phyloP scores from a whole-genome alignment of 1,140 invertebrate species.

The Drosophila azteca region DNA sequence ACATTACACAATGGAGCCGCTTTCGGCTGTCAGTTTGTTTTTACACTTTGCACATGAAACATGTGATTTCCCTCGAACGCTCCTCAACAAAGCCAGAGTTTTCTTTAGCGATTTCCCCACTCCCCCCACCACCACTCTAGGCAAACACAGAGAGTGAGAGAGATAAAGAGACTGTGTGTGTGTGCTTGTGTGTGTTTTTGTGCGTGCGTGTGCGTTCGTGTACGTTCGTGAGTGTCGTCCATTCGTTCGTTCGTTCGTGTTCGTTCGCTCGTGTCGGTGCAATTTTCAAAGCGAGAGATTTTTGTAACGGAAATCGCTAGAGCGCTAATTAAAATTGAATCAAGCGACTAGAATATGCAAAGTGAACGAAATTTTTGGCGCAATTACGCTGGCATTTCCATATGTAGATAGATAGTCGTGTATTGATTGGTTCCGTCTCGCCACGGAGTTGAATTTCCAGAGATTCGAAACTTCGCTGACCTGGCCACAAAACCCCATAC shows the following conservation, averaged over 20 bases:
- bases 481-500: neutral
- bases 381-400: neutral
- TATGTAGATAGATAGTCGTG: neutral
- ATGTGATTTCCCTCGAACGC: constrained; percentile 73
- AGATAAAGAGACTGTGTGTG: constrained; percentile 17
- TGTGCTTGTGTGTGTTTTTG: constrained; percentile 30
- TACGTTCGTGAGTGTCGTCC: constrained; percentile 37
- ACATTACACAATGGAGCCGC: neutral
- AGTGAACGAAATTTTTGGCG: neutral
- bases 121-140: neutral
- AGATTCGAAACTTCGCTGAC: no score
- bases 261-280: constrained; percentile 36
- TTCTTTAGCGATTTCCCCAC: constrained; percentile 64
- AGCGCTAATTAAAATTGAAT: constrained; percentile 49
- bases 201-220: constrained; percentile 34
- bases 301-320: constrained; percentile 50
- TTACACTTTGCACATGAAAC: constrained; percentile 80
- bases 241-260: constrained; percentile 32
- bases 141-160: neutral
- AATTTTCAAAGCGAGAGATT: constrained; percentile 39
- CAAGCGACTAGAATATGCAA: constrained; percentile 11
- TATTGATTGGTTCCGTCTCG: constrained; percentile 17
- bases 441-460: constrained; percentile 7
- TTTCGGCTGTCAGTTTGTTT: constrained; percentile 72
- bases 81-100: constrained; percentile 64